Percentiles rank a stretch among this genome's conserved stretches.
These are phyloP conservation scores for Bradypus variegatus DNA, from an alignment of 2,797 vertebrate genomes.

Conservation along the genomic window DNA sequence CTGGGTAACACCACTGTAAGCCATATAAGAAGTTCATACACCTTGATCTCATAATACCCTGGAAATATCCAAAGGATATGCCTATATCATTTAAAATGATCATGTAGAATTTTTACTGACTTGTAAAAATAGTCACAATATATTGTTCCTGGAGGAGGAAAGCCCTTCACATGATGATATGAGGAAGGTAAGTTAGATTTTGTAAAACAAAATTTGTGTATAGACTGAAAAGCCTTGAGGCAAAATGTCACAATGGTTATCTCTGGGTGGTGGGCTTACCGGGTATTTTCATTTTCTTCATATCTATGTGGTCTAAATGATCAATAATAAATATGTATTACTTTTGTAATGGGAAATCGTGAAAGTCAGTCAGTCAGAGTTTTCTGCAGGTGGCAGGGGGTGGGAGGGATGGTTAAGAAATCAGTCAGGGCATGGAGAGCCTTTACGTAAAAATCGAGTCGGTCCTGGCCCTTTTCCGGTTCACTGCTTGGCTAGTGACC, in stretches of 20 bases:
- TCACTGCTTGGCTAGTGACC: not conserved
- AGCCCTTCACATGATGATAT: not conserved
- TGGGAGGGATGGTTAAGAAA: not conserved
- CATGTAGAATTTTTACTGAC: not conserved
- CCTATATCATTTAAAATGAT: not conserved
- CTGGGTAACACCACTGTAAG: not conserved
- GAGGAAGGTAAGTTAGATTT: not conserved
- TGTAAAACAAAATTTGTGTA: not conserved
- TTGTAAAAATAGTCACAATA: not conserved
- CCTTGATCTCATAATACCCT: not conserved
- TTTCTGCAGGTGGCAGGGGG: not conserved
- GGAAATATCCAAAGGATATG: not conserved
- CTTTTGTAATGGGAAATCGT: not conserved
- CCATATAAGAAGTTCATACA: not conserved
- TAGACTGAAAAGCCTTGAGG: not conserved
- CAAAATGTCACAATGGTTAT: not conserved
- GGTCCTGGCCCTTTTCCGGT: not conserved
- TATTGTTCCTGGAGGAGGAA: not conserved
- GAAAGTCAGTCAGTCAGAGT: not conserved
- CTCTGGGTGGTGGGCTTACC: not conserved
- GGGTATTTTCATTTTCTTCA: not conserved
- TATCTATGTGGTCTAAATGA: conserved; percentile 9
- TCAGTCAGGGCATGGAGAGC: not conserved
- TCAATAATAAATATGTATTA: not conserved
- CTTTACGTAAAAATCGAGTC: not conserved